Conservation (phyloP, 2,888 invertebrate genomes). For the Dynastes tityus region DNA sequence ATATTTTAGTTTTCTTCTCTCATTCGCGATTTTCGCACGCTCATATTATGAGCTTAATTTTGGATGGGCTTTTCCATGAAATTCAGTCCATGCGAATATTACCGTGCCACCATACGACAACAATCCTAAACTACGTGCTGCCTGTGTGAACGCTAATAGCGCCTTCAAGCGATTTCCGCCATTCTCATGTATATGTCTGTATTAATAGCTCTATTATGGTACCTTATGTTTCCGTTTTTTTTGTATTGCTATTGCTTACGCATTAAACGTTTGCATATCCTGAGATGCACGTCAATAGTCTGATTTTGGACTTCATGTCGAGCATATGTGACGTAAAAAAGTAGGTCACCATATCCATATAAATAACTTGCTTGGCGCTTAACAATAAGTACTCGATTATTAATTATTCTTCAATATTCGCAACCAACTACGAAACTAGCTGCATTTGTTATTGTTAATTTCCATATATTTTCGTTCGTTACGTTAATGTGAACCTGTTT, state of each 20-base stretch:
- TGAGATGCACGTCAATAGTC: constrained; percentile 5
- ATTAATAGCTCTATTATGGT: constrained; percentile 33
- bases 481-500: neutral
- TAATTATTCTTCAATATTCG: neutral
- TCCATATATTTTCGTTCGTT: constrained; percentile 3
- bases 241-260: neutral
- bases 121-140: neutral
- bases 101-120: neutral
- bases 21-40: too few species aligned
- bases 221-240: constrained; percentile 30
- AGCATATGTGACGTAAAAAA: neutral
- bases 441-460: constrained; percentile 14
- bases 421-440: neutral
- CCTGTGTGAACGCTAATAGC: constrained; percentile 1
- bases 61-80: too few species aligned
- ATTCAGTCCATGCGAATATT: too few species aligned
- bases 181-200: constrained; percentile 11
- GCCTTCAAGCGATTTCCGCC: constrained; percentile 22
- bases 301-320: constrained; percentile 9
- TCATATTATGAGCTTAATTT: too few species aligned
- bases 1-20: too few species aligned
- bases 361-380: neutral
- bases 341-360: neutral
- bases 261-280: neutral
- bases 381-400: neutral